phyloP scores from a whole-genome alignment of 2,113 vertebrate species.

The Phyllopteryx taeniolatus region DNA sequence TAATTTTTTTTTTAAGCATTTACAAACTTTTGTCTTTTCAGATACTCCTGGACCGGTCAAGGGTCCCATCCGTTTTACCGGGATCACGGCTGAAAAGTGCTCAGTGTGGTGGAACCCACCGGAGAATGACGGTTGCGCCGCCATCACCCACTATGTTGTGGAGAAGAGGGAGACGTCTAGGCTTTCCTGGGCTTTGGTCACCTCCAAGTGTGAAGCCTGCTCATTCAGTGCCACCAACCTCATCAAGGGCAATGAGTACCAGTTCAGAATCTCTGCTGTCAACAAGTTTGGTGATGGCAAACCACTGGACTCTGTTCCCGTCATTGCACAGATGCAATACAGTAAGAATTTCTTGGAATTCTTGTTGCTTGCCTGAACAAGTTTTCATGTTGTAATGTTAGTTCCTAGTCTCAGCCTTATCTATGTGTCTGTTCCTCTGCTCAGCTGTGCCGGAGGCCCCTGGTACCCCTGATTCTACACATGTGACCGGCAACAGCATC shows the following conservation, averaged over 20 bases:
- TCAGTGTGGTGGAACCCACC: slow-evolving; percentile 96
- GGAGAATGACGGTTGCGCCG: slow-evolving; percentile 91
- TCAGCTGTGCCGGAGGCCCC: slow-evolving; percentile 92
- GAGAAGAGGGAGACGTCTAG: slow-evolving; percentile 98
- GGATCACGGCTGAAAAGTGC: slow-evolving; percentile 90
- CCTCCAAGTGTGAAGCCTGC: slow-evolving; percentile 90
- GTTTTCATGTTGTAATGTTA: neutral
- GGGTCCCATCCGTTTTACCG: slow-evolving; percentile 94
- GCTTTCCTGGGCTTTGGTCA: slow-evolving; percentile 91
- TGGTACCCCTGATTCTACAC: slow-evolving; percentile 89
- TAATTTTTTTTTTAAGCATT: neutral
- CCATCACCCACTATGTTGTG: slow-evolving; percentile 87
- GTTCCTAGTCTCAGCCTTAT: neutral
- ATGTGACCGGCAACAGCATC: slow-evolving; percentile 89
- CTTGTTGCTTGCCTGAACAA: neutral
- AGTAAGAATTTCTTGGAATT: slow-evolving; percentile 79
- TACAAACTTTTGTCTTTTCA: slow-evolving; percentile 50
- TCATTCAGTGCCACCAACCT: slow-evolving; percentile 87
- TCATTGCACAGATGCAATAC: slow-evolving; percentile 92
- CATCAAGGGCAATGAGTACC: slow-evolving; percentile 97
- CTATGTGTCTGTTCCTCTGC: neutral
- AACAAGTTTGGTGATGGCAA: slow-evolving; percentile 94
- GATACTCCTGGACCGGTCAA: slow-evolving; percentile 91
- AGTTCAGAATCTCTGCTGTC: slow-evolving; percentile 94
- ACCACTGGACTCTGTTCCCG: slow-evolving; percentile 88